phyloP scores from a whole-genome alignment of 2,888 invertebrate genomes.

The Beris chalybata region DNA sequence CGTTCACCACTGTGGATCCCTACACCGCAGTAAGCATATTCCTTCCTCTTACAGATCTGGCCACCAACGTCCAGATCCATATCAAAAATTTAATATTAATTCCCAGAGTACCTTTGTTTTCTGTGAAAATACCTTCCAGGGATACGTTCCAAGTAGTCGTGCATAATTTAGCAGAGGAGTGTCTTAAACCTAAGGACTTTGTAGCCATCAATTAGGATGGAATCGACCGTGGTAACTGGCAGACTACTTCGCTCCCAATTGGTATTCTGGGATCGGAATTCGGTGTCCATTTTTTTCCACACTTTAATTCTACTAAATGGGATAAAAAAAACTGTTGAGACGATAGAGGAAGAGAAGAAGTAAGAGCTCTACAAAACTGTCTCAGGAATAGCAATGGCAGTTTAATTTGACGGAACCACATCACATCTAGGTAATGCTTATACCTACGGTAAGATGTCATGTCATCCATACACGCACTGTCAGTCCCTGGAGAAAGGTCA shows the following conservation, averaged over 20 bases:
- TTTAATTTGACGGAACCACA: no score
- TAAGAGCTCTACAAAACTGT: no score
- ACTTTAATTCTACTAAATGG: no score
- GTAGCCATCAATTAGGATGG: not conserved
- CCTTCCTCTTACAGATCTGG: not conserved
- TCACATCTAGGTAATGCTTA: no score
- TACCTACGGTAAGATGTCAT: no score
- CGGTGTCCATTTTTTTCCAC: not conserved
- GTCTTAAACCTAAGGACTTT: slow-evolving; percentile 8
- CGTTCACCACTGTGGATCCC: not conserved
- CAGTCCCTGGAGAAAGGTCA: no score
- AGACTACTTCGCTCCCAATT: no score
- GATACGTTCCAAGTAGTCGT: slow-evolving; percentile 19
- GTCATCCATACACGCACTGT: no score
- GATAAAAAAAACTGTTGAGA: no score
- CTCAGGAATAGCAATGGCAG: no score
- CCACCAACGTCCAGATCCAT: slow-evolving; percentile 1
- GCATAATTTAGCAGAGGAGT: slow-evolving; percentile 26
- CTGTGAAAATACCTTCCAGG: slow-evolving; percentile 26
- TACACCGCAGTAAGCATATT: not conserved
- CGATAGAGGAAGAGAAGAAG: no score
- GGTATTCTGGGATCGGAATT: not conserved
- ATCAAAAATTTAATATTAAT: slow-evolving; percentile 35
- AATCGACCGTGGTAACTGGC: no score
- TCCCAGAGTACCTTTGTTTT: slow-evolving; percentile 27